Evolutionary conservation across 2,888 invertebrate genomes (phyloP), one percentile per base, ranked within the genome.

Genomic region (Neria commutata): DNA sequence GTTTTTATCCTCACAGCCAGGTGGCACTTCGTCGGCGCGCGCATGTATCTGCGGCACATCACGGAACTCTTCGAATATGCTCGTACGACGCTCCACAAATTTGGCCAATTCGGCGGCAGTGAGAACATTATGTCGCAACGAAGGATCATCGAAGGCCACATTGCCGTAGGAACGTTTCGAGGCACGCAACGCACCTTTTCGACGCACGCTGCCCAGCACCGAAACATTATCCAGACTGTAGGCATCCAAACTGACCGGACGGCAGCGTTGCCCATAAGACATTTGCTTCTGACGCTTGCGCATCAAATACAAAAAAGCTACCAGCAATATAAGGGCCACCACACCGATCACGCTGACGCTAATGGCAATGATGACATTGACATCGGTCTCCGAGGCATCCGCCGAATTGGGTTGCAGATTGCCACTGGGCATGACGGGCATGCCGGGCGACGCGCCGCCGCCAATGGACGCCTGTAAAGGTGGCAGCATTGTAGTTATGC

Each of bases 201-300:
- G 83, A 60, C 93, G 86, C 0, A 92, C 90, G 71, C 89, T 88
- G 71, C 89, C 89, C 75, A 87, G 87, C 4, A 92, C 91, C 5
- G 94, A 94, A 24, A 94, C 91, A 77, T 92, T 94, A 83, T 94
- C 95, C 78, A 95, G 84, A 71, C 93, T 94, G 82, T 94, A 95
- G 11, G 93, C 92, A 74, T 95, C 94, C 69, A 94, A 81, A 19
- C 92, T 91, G 1, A 94, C 94, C 0, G 94, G 94, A 1, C 91
- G 91, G 74, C 94, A 95, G 56, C 94, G 86, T 81, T 94, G 92
- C 0, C 92, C 92, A 74, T 93, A 93, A 67, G 88, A 89, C 68
- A 91, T 88, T 16, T 91, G 88, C 63, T 91, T 89, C 60, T 93
- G 91, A 5, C 94, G 87, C 68, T 92, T 91, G 54, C 91, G 87